Conservation (phyloP, 1,140 invertebrate species). For the Belonocnema kinseyi region DNA sequence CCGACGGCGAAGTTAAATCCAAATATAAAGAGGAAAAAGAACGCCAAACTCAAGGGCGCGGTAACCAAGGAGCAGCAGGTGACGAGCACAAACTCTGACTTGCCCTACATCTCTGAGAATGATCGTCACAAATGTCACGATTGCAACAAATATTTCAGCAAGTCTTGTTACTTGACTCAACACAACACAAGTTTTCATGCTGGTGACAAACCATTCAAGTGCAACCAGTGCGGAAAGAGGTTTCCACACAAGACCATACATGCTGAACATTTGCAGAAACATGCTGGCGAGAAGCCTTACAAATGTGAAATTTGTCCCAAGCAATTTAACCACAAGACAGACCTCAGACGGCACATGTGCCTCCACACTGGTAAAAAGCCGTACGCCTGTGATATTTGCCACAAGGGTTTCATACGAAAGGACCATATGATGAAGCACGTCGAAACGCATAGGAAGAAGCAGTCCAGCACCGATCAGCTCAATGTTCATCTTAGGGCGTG, state of each 20-base stretch:
- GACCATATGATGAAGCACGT: constrained; percentile 96
- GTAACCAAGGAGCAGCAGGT: constrained; percentile 54
- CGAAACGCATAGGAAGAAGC: constrained; percentile 85
- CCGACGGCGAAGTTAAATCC: constrained; percentile 59
- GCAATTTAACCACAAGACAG: constrained; percentile 94
- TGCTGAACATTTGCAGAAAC: constrained; percentile 84
- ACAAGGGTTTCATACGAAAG: constrained; percentile 94
- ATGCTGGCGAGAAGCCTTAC: constrained; percentile 90
- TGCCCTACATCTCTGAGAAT: constrained; percentile 67
- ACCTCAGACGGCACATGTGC: constrained; percentile 91
- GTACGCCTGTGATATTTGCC: constrained; percentile 86
- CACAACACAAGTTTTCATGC: constrained; percentile 93
- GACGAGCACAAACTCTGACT: constrained; percentile 55
- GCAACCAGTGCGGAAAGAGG: constrained; percentile 88
- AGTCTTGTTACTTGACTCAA: constrained; percentile 91
- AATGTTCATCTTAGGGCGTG: constrained; percentile 53
- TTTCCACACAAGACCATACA: constrained; percentile 82
- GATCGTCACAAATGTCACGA: constrained; percentile 84
- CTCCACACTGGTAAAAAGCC: constrained; percentile 90
- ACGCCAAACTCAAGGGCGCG: constrained; percentile 55
- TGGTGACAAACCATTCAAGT: constrained; percentile 86
- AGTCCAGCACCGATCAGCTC: constrained; percentile 44
- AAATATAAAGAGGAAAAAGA: constrained; percentile 52
- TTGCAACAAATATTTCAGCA: constrained; percentile 90
- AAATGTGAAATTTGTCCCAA: constrained; percentile 92